Evolutionary conservation across 2,113 vertebrate species (phyloP), one percentile per base, ranked within the genome.

Genomic region (Phodopus roborovskii): DNA sequence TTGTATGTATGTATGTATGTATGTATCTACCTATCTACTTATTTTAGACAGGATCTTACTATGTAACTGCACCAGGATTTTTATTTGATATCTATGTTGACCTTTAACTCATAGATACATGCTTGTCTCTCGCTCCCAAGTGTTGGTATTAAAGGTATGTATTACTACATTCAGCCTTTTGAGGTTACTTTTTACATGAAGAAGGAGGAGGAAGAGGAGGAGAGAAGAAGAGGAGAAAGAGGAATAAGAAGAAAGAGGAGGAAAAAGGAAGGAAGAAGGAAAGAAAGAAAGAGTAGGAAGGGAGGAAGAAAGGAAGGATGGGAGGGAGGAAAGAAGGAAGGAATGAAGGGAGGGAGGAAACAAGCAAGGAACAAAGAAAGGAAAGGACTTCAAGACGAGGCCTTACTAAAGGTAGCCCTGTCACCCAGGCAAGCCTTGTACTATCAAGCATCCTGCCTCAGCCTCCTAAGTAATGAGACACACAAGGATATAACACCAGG

Each of bases 101-200:
- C n/a, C n/a, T 42, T 62, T 26, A 62, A 83, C n/a, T 83, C n/a
- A 39, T 24, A 82, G n/a, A 83, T 56, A 82, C 16, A 36, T n/a
- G 12, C 22, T 13, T 42, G 20, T 22, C 22, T 24, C 53, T 60
- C 36, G 79, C 24, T 83, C 13, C 22, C 56, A 60, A 26, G n/a
- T 62, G 56, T 83, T 83, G 79, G 12, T 83, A 83, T 83, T 83
- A 83, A 83, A 83, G n/a, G 79, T 83, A 13, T 83, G 24, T n/a
- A 8, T 56, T 22, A 82, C 36, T 12, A 58, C 36, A 60, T 22
- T 36, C 19, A 60, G 36, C 56, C 24, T 81, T 56, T n/a, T 36
- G 78, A 50, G 73, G 78, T 33, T 56, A 81, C 50, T 22, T 22
- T 79, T 24, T 81, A n/a, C 33, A n/a, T n/a, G 20, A 6, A 13